A percentile compares a stretch with the other conserved stretches of the same genome.
Conservation (phyloP, 2,797 vertebrate genomes). For the Discoglossus pictus region DNA sequence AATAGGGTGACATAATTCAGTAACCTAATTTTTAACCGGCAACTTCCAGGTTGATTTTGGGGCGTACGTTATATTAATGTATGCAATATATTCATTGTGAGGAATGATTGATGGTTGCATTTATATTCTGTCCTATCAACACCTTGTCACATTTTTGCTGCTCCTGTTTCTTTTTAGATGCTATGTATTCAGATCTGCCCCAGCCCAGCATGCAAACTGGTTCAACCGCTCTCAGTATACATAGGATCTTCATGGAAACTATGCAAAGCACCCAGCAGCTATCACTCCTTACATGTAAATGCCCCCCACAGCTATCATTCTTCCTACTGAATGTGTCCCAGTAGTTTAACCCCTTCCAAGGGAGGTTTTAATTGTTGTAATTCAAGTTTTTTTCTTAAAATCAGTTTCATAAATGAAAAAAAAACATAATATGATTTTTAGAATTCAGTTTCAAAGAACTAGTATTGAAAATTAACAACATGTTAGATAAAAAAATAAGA, state of each 20-base stretch:
- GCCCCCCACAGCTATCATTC: constrained; percentile 3
- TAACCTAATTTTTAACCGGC: too few species aligned
- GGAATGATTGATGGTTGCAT: too few species aligned
- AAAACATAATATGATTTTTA: too few species aligned
- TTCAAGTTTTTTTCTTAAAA: too few species aligned
- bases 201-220: neutral
- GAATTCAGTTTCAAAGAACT: too few species aligned
- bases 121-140: neutral
- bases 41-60: too few species aligned
- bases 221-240: constrained; percentile 1
- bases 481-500: too few species aligned
- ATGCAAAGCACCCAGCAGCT: constrained; percentile 12
- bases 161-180: neutral
- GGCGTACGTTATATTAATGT: too few species aligned
- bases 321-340: constrained; percentile 19
- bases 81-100: neutral
- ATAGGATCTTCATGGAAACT: constrained; percentile 19
- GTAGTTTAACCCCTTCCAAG: constrained; percentile 4
- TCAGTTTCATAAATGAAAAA: too few species aligned
- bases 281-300: constrained; percentile 13
- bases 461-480: too few species aligned
- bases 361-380: too few species aligned
- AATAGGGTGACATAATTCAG: too few species aligned
- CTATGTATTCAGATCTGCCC: neutral
- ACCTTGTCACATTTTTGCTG: neutral